Conservation (phyloP, 2,797 vertebrate species). For the Helicolenus hilgendorfi region DNA sequence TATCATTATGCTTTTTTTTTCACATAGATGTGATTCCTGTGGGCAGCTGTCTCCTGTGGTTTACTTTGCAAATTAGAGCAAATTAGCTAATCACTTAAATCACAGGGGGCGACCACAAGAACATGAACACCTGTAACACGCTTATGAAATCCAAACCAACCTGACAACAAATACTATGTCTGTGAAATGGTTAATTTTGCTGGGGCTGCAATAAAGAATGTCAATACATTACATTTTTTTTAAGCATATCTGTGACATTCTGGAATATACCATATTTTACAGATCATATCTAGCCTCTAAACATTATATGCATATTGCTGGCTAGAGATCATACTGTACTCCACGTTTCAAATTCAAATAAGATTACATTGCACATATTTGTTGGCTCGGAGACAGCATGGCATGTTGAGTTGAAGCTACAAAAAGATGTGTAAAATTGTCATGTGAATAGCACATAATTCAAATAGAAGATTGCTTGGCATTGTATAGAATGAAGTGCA, state of each 20-base stretch:
- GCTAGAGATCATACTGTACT: neutral
- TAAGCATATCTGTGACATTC: neutral
- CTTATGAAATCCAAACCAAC: neutral
- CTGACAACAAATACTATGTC: neutral
- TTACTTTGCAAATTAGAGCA: slow-evolving; percentile 1
- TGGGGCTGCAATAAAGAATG: neutral
- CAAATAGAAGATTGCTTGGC: neutral
- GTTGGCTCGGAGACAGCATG: neutral
- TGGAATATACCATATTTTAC: neutral
- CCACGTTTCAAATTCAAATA: neutral
- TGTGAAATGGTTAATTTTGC: neutral
- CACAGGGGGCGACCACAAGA: neutral
- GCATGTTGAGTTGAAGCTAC: neutral
- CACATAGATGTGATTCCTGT: neutral
- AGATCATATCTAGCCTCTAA: neutral
- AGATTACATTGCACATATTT: neutral
- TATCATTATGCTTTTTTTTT: neutral
- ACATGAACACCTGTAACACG: neutral
- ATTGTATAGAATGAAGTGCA: neutral
- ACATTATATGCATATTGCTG: neutral
- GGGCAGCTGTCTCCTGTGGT: neutral
- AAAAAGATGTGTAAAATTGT: neutral
- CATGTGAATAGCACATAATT: neutral
- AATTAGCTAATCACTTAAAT: slow-evolving; percentile 17
- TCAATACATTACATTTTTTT: neutral